Evolutionary conservation across 2,797 vertebrate genomes (phyloP).

Genomic region (Hypotaenidia okinawae): DNA sequence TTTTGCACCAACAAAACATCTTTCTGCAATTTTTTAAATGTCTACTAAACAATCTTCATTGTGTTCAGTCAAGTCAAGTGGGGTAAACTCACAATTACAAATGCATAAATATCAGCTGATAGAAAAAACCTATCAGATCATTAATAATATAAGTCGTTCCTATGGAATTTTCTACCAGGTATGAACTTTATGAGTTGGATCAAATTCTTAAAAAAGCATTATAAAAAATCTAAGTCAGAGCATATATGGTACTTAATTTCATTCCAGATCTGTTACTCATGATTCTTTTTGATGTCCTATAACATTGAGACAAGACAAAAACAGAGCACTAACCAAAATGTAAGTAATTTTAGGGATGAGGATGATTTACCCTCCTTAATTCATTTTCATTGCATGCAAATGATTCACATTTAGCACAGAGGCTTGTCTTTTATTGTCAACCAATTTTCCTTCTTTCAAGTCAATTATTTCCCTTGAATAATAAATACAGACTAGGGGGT

Average conservation of each 20-base stretch:
- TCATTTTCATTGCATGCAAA: constrained; percentile 71
- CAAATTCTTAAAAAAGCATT: background rate
- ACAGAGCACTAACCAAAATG: constrained; percentile 62
- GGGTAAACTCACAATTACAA: background rate
- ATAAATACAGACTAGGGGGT: constrained; percentile 73
- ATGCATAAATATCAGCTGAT: background rate
- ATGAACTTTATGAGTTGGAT: background rate
- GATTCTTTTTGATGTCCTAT: background rate
- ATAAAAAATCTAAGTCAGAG: constrained; percentile 6
- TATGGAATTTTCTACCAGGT: background rate
- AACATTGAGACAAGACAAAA: constrained; percentile 13
- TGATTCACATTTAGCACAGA: constrained; percentile 59
- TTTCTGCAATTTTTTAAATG: background rate
- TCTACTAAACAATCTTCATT: background rate
- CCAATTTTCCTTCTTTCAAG: constrained; percentile 56
- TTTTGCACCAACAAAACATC: background rate
- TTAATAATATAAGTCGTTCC: background rate
- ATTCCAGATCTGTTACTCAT: background rate
- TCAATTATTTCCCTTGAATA: constrained; percentile 75
- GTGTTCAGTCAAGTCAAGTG: background rate
- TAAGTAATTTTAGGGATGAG: constrained; percentile 53
- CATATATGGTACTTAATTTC: background rate
- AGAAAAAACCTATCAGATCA: background rate
- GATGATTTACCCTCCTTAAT: constrained; percentile 50
- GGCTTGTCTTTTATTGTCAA: constrained; percentile 72